These are phyloP conservation scores for Synergus itoensis DNA, from an alignment of 2,888 invertebrate species.

Conservation along the genomic window DNA sequence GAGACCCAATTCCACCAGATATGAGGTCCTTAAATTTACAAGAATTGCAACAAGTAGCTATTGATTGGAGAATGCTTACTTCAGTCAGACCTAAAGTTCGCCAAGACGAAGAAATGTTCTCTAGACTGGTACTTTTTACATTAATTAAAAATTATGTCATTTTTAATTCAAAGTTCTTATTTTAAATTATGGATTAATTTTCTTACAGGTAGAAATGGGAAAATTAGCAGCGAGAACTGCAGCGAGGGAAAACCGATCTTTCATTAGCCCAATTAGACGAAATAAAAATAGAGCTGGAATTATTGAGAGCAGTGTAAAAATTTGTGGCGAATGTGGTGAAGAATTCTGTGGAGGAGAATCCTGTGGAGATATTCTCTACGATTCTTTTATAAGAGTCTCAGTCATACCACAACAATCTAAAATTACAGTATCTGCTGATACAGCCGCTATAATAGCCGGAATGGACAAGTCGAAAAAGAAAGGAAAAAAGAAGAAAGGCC, in stretches of 20 bases:
- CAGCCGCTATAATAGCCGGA: slow-evolving; percentile 74
- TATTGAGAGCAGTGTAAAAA: slow-evolving; percentile 86
- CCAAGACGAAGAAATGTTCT: slow-evolving; percentile 92
- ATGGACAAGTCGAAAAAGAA: slow-evolving; percentile 67
- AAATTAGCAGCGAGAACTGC: slow-evolving; percentile 88
- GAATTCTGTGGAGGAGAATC: slow-evolving; percentile 86
- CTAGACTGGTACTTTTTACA: slow-evolving; percentile 75
- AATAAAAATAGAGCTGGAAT: slow-evolving; percentile 92
- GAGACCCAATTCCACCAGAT: slow-evolving; percentile 90
- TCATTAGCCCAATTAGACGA: slow-evolving; percentile 85
- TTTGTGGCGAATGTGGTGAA: slow-evolving; percentile 90
- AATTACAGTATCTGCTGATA: slow-evolving; percentile 71
- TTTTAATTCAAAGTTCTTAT: not conserved
- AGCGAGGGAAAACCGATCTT: slow-evolving; percentile 84
- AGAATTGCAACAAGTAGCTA: slow-evolving; percentile 90
- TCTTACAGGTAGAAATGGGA: slow-evolving; percentile 85
- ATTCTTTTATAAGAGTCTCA: slow-evolving; percentile 79
- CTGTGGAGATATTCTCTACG: slow-evolving; percentile 81
- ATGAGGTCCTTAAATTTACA: slow-evolving; percentile 87
- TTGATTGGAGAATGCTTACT: slow-evolving; percentile 96
- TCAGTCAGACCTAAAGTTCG: slow-evolving; percentile 91
- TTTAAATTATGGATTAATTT: not conserved
- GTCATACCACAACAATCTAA: slow-evolving; percentile 70
- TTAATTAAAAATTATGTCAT: not conserved
- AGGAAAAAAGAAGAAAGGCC: slow-evolving; percentile 62